Percentiles rank a stretch among this genome's conserved stretches.
phyloP scores from a whole-genome alignment of 2,113 vertebrate species.

The Rutilus rutilus region DNA sequence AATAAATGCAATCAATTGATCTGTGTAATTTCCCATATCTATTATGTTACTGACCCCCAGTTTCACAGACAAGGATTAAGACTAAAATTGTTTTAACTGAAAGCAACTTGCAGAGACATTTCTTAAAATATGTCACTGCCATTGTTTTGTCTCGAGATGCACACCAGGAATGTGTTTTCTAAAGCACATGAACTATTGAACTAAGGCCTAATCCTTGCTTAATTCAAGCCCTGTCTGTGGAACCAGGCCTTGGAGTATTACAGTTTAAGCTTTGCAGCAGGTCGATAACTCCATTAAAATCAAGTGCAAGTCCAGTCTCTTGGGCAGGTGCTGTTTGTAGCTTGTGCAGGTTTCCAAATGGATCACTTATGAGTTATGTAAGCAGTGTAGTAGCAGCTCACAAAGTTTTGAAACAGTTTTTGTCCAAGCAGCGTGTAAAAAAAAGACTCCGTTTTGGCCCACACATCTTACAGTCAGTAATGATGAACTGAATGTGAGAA shows the following conservation, averaged over 20 bases:
- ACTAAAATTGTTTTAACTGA: too few relatives aligned
- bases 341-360: too few relatives aligned
- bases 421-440: background rate
- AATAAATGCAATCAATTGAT: background rate
- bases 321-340: background rate
- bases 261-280: background rate
- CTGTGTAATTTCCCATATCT: too few relatives aligned
- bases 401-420: background rate
- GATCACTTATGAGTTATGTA: background rate
- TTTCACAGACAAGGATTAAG: too few relatives aligned
- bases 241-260: background rate
- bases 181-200: too few relatives aligned
- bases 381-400: background rate
- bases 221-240: too few relatives aligned
- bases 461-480: background rate
- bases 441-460: background rate
- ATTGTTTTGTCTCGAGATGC: too few relatives aligned
- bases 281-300: background rate
- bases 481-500: background rate
- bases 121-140: too few relatives aligned
- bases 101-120: too few relatives aligned
- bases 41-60: too few relatives aligned
- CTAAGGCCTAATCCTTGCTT: too few relatives aligned
- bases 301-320: background rate
- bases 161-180: too few relatives aligned